These are phyloP conservation scores for Strix aluco DNA, from an alignment of 2,113 vertebrate genomes.

Conservation along the genomic window DNA sequence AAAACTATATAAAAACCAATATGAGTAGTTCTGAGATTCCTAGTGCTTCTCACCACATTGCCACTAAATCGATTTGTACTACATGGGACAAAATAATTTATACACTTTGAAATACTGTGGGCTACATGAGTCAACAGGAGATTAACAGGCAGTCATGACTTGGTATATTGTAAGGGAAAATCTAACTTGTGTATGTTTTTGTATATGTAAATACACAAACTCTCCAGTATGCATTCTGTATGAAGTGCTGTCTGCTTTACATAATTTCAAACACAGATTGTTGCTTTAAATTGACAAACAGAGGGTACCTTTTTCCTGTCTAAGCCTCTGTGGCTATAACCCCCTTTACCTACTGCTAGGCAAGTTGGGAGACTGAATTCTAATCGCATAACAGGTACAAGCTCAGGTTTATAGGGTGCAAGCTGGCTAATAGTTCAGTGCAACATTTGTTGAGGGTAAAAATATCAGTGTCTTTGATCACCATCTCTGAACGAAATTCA, in stretches of 20 bases:
- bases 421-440: background rate
- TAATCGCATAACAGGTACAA: background rate
- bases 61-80: background rate
- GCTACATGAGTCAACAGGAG: background rate
- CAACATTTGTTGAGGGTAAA: background rate
- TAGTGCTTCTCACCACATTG: background rate
- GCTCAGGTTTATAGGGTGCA: background rate
- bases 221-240: background rate
- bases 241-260: background rate
- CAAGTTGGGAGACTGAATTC: background rate
- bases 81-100: background rate
- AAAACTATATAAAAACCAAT: too few species aligned
- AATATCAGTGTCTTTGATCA: background rate
- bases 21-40: background rate
- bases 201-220: background rate
- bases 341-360: background rate
- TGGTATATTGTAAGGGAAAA: background rate
- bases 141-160: background rate
- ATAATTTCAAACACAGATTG: background rate
- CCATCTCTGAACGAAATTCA: background rate
- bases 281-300: background rate
- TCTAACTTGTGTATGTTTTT: background rate
- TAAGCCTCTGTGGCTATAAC: background rate
- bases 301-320: background rate
- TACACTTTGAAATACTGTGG: background rate